These are phyloP conservation scores for Perithous albicinctus DNA, from an alignment of 2,888 invertebrate species.

Conservation along the genomic window DNA sequence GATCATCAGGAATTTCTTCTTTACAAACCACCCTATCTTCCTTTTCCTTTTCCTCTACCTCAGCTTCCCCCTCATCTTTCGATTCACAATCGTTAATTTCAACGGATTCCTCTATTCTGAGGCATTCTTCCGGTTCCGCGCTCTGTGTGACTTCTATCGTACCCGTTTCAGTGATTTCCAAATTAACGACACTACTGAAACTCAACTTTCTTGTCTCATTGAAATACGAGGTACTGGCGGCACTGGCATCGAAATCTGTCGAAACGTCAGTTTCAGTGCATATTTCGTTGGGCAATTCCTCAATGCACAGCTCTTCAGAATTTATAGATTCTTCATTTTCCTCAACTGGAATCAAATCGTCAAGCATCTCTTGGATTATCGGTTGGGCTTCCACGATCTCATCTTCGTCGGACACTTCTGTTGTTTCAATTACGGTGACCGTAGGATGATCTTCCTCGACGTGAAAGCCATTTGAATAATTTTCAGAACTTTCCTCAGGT, in stretches of 20 bases:
- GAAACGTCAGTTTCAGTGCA: constrained; percentile 20
- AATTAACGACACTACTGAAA: constrained; percentile 52
- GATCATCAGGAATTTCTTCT: constrained; percentile 30
- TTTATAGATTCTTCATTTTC: background rate
- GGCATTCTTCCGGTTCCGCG: background rate
- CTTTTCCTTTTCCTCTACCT: background rate
- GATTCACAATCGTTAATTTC: constrained; percentile 35
- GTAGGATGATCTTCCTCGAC: constrained; percentile 8
- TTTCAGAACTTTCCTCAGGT: constrained; percentile 15
- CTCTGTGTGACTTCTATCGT: constrained; percentile 16
- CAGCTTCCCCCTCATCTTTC: constrained; percentile 14
- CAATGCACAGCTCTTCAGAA: constrained; percentile 24
- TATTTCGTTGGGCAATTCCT: constrained; percentile 43
- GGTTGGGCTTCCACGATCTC: constrained; percentile 28
- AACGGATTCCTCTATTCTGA: constrained; percentile 62
- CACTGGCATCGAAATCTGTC: constrained; percentile 15
- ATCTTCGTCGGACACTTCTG: constrained; percentile 22
- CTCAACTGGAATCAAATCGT: constrained; percentile 35
- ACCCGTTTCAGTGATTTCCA: constrained; percentile 48
- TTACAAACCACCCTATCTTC: constrained; percentile 11
- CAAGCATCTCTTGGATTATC: constrained; percentile 61
- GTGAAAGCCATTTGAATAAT: constrained; percentile 32
- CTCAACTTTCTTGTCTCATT: constrained; percentile 49
- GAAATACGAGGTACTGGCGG: background rate
- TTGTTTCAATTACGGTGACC: constrained; percentile 55